A percentile compares a stretch with the other conserved stretches of the same genome.
These are phyloP conservation scores for Chrysotoxum bicinctum DNA, from an alignment of 2,888 invertebrate genomes.

Conservation along the genomic window DNA sequence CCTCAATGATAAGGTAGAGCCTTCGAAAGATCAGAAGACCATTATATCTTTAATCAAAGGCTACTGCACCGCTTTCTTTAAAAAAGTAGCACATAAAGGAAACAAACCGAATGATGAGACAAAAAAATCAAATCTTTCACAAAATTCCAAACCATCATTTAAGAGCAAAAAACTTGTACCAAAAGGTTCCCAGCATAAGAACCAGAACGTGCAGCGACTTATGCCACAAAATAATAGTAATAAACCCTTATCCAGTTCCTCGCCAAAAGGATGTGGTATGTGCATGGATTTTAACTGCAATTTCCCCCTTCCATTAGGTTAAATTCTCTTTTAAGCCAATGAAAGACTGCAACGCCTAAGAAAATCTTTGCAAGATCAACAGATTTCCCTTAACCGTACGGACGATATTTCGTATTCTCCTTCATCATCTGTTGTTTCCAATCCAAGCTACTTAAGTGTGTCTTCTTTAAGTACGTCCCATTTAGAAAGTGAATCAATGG, in stretches of 20 bases:
- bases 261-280: slow-evolving; percentile 11
- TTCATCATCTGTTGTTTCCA: not conserved
- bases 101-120: not conserved
- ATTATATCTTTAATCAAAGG: slow-evolving; percentile 23
- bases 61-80: slow-evolving; percentile 11
- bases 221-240: not conserved
- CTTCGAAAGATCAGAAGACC: not conserved
- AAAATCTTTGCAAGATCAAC: slow-evolving; percentile 56
- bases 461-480: not conserved
- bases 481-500: slow-evolving; percentile 76
- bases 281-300: not conserved
- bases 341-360: slow-evolving; percentile 73
- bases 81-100: not conserved
- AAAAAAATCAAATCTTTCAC: slow-evolving; percentile 16
- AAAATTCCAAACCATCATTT: slow-evolving; percentile 13
- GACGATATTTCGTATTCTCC: not conserved
- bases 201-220: not conserved
- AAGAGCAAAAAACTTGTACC: slow-evolving; percentile 18
- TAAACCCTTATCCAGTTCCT: not conserved
- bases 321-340: slow-evolving; percentile 69
- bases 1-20: not conserved
- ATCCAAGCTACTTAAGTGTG: not conserved
- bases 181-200: not conserved
- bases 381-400: not conserved
- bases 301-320: not conserved